These are phyloP conservation scores for Scolanthus callimorphus DNA, from an alignment of 92 coral and sea anemone species.

Conservation along the genomic window DNA sequence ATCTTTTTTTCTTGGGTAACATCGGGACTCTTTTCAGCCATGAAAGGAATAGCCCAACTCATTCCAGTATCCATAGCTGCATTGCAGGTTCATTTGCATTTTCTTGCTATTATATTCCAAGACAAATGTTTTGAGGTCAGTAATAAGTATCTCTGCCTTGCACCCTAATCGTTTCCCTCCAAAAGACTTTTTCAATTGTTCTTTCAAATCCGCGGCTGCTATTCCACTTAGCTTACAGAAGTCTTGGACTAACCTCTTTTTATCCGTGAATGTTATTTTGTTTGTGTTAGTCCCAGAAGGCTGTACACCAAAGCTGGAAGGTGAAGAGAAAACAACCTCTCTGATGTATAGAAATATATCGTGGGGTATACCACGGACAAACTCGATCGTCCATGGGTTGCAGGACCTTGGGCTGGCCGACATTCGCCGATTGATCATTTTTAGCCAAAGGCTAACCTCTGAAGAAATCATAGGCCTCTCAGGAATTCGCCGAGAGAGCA, in stretches of 20 bases:
- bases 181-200: conserved; percentile 27
- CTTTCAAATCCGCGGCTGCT: conserved; percentile 13
- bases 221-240: conserved; percentile 24
- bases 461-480: conserved; percentile 13
- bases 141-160: conserved; percentile 33
- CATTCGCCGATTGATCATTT: conserved; percentile 32
- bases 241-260: conserved; percentile 26
- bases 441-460: conserved; percentile 25
- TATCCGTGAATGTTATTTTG: conserved; percentile 20
- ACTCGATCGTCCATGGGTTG: conserved; percentile 49
- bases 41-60: no score
- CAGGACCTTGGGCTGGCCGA: conserved; percentile 22
- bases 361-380: conserved; percentile 41
- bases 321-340: conserved; percentile 25
- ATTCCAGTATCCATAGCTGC: no score
- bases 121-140: conserved; percentile 33
- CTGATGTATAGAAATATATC: conserved; percentile 32
- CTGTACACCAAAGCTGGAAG: conserved; percentile 34
- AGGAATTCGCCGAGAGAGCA: conserved; percentile 16
- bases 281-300: conserved; percentile 8
- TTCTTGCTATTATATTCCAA: conserved; percentile 34
- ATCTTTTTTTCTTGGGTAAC: no score
- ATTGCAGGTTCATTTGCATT: no score
- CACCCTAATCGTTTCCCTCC: conserved; percentile 48
- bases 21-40: no score